Conservation (phyloP, 2,113 vertebrate genomes). For the Setophaga petechia region DNA sequence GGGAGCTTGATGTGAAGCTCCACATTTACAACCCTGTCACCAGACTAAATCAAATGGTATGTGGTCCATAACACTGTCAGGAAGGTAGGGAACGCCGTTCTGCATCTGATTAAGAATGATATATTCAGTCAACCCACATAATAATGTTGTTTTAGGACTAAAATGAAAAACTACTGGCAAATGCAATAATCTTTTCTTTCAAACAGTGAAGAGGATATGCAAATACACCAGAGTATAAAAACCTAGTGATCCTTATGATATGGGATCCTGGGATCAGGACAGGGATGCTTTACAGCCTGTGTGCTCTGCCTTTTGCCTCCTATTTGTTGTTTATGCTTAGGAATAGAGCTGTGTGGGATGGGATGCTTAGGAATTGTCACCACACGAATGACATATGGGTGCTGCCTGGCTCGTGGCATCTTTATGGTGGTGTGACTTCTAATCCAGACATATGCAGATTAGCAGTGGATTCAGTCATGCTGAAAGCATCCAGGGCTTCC, state of each 20-base stretch:
- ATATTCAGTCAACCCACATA: slow-evolving; percentile 43
- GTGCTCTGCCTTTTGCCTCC: slow-evolving; percentile 26
- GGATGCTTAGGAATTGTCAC: slow-evolving; percentile 59
- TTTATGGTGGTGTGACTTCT: slow-evolving; percentile 64
- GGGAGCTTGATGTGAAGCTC: background rate
- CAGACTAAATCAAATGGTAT: slow-evolving; percentile 45
- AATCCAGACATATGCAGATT: slow-evolving; percentile 63
- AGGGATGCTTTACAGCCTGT: background rate
- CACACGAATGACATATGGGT: slow-evolving; percentile 31
- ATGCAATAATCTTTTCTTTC: slow-evolving; percentile 14
- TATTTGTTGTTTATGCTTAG: slow-evolving; percentile 25
- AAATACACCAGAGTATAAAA: background rate
- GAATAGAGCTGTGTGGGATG: slow-evolving; percentile 40
- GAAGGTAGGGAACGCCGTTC: slow-evolving; percentile 3
- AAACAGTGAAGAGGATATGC: background rate
- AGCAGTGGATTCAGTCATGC: slow-evolving; percentile 35
- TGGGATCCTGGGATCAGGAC: background rate
- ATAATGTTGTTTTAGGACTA: slow-evolving; percentile 30
- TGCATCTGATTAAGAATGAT: slow-evolving; percentile 59
- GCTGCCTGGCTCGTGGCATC: slow-evolving; percentile 55
- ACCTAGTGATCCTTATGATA: background rate
- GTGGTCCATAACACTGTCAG: slow-evolving; percentile 53
- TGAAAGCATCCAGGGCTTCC: slow-evolving; percentile 46
- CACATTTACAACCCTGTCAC: slow-evolving; percentile 48
- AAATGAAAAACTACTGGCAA: slow-evolving; percentile 17